These are phyloP conservation scores for Macrocentrus cingulum DNA, from an alignment of 1,140 invertebrate genomes.

Conservation along the genomic window DNA sequence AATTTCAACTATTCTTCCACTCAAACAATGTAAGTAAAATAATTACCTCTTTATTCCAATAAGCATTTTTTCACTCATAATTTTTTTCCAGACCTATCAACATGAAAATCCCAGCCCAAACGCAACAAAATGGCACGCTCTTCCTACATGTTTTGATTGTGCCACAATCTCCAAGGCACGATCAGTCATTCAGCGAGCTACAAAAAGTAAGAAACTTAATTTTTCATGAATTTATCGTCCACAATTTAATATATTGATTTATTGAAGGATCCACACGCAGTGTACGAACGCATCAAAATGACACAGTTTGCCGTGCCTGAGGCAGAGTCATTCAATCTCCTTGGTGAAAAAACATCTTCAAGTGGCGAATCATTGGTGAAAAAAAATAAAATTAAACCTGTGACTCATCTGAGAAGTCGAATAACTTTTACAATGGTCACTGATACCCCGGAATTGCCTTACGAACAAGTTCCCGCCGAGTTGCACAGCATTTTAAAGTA, in stretches of 20 bases:
- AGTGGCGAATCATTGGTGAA: slow-evolving; percentile 17
- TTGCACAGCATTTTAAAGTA: slow-evolving; percentile 63
- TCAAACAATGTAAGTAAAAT: slow-evolving; percentile 27
- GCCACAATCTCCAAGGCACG: slow-evolving; percentile 50
- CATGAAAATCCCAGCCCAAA: slow-evolving; percentile 69
- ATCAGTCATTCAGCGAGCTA: slow-evolving; percentile 50
- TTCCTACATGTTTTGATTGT: slow-evolving; percentile 68
- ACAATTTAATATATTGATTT: slow-evolving; percentile 18
- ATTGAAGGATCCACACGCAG: slow-evolving; percentile 56
- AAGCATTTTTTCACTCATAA: no score
- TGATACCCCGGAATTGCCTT: slow-evolving; percentile 65
- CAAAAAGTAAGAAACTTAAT: slow-evolving; percentile 35
- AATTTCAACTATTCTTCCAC: slow-evolving; percentile 62
- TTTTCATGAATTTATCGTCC: not conserved
- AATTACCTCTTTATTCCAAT: no score
- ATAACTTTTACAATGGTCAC: slow-evolving; percentile 68
- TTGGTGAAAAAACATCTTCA: slow-evolving; percentile 57
- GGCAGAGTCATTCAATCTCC: slow-evolving; percentile 73
- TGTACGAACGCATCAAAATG: slow-evolving; percentile 64
- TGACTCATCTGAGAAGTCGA: slow-evolving; percentile 66
- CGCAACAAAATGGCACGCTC: slow-evolving; percentile 75
- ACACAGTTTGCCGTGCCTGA: slow-evolving; percentile 73
- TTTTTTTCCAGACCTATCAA: slow-evolving; percentile 60
- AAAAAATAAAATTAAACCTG: slow-evolving; percentile 36
- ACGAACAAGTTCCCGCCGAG: slow-evolving; percentile 65